Conservation (phyloP, 2,113 vertebrate genomes). For the Rissa tridactyla region DNA sequence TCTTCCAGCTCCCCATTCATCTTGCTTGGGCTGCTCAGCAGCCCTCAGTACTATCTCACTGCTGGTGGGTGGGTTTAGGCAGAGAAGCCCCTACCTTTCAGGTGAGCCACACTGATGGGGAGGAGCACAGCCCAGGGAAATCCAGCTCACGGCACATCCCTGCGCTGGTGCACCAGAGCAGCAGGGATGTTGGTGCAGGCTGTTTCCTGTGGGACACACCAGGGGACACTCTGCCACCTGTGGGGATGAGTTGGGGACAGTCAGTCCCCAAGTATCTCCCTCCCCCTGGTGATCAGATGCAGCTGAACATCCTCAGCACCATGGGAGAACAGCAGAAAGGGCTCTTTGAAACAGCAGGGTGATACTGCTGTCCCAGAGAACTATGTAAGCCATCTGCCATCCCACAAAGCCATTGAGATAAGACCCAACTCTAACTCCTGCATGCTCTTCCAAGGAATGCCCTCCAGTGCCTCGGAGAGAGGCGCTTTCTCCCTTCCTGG, state of each 20-base stretch:
- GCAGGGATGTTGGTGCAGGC: neutral
- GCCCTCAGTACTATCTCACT: neutral
- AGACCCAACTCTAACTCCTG: neutral
- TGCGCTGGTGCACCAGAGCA: neutral
- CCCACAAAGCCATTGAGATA: neutral
- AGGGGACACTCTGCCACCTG: neutral
- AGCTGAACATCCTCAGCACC: neutral
- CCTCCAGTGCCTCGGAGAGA: neutral
- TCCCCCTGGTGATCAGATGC: neutral
- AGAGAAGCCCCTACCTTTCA: neutral
- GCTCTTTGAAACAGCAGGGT: neutral
- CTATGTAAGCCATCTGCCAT: neutral
- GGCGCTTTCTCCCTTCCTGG: neutral
- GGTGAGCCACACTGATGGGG: neutral
- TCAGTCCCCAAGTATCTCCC: neutral
- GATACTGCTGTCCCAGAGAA: neutral
- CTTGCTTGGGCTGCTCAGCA: neutral
- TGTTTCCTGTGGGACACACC: neutral
- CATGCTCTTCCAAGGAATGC: neutral
- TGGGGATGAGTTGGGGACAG: neutral
- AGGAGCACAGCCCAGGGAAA: neutral
- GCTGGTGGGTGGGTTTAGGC: rapidly evolving
- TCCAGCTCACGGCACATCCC: neutral
- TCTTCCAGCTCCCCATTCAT: neutral
- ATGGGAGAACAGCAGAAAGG: neutral